Percentiles rank a stretch among this genome's conserved stretches.
phyloP scores from a whole-genome alignment of 2,797 vertebrate species.

The Nasua narica region DNA sequence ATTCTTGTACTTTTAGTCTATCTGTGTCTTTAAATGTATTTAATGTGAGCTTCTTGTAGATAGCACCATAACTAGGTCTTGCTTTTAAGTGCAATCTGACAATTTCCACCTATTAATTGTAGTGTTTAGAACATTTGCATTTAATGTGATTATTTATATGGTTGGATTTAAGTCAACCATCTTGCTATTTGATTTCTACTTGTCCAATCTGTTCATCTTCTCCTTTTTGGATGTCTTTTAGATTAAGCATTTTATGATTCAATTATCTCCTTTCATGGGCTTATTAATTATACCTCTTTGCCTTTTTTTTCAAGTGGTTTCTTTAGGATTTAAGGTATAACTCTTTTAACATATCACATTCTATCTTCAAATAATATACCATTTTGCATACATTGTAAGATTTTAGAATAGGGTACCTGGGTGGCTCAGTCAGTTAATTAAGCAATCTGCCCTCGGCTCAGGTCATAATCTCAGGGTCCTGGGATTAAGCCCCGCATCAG shows the following conservation, averaged over 20 bases:
- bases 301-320: background rate
- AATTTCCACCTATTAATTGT: background rate
- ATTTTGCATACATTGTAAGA: background rate
- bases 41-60: background rate
- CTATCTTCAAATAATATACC: background rate
- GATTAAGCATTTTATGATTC: background rate
- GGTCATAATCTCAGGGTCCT: background rate
- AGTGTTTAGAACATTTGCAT: background rate
- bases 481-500: background rate
- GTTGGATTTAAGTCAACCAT: background rate
- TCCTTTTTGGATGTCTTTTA: background rate
- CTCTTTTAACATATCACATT: background rate
- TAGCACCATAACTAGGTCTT: background rate
- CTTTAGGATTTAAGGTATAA: background rate
- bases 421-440: background rate
- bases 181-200: slow-evolving; percentile 4
- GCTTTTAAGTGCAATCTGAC: background rate
- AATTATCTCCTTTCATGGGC: slow-evolving; percentile 3
- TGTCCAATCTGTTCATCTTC: background rate
- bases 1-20: background rate
- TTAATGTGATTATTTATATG: slow-evolving; percentile 1
- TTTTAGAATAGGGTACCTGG: background rate
- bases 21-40: background rate
- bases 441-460: background rate
- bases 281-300: background rate